Base-by-base conservation (phyloP, 2,797 vertebrate species). In the Malacoctenus gilli region DNA sequence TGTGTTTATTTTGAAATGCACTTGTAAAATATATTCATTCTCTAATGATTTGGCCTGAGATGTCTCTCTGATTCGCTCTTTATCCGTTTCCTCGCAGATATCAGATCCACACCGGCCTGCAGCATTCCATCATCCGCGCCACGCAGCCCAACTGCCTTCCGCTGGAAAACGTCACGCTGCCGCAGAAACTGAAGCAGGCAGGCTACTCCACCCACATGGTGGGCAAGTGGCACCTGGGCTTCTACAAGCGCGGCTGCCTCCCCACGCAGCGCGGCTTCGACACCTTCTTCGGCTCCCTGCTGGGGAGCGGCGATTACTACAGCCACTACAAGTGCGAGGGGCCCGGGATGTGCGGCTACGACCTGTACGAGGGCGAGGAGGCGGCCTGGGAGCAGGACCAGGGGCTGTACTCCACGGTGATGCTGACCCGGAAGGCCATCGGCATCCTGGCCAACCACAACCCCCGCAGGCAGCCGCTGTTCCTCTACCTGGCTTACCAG, bases 161-260 rank as follows among this genome's bases (percentile, higher is more conserved):
- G 30, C 75, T 97, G 83, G 94, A 98, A 77, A 95, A 96, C 0
- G 68, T 93, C 72, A 99, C 95, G 0, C 91, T 99, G 80, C 96
- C 97, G 77, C 95, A 97, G 87, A 97, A 97, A 83, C 92, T 99
- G 34, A 94, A 92, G 82, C 92, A 94, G 46, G 94, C 89, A 0
- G 97, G 97, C 30, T 99, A 99, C 70, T 89, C 95, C 47, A 98
- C 96, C 0, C 95, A 99, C 73, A 99, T 98, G 97, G 95, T 99
- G 68, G 97, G 97, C 58, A 99, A 98, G 84, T 99, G 97, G 97
- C 97, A 99, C 81, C 84, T 99, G 74, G 97, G 97, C 0, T 98
- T 99, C 82, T 98, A 98, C 80, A 94, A 94, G 68, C 92, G 93
- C 7, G 93, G 93, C 66, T 99, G 96, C 82, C 90, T 99, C 90